phyloP scores from a whole-genome alignment of 2,888 invertebrate genomes.

The Ichneumoninae sp. region DNA sequence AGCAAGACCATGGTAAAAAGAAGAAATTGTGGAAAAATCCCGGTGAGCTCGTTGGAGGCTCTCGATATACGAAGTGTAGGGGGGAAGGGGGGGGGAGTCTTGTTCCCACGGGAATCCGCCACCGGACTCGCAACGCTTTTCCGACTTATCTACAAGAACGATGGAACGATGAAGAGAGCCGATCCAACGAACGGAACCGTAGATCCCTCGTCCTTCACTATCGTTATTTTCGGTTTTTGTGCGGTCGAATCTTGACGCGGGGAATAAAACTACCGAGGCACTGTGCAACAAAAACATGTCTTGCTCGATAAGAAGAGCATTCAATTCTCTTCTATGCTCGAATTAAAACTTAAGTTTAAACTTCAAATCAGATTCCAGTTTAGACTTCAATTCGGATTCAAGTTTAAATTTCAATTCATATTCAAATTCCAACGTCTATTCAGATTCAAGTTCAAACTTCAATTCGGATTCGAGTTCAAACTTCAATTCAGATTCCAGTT shows the following conservation, averaged over 20 bases:
- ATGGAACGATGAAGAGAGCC: slow-evolving; percentile 27
- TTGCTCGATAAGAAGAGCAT: neutral
- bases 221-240: slow-evolving; percentile 46
- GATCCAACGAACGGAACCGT: slow-evolving; percentile 25
- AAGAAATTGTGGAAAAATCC: slow-evolving; percentile 39
- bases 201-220: slow-evolving; percentile 20
- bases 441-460: too few relatives aligned
- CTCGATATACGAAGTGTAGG: slow-evolving; percentile 22
- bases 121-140: slow-evolving; percentile 33
- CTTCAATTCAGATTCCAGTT: too few relatives aligned
- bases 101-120: slow-evolving; percentile 39
- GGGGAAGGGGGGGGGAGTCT: neutral
- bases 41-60: slow-evolving; percentile 30
- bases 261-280: slow-evolving; percentile 1
- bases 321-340: neutral
- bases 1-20: slow-evolving; percentile 36
- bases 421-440: neutral
- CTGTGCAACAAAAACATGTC: neutral
- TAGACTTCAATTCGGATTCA: too few relatives aligned
- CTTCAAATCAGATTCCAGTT: neutral
- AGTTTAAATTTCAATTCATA: neutral
- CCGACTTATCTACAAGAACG: slow-evolving; percentile 44
- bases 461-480: too few relatives aligned
- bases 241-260: slow-evolving; percentile 6
- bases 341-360: neutral